Evolutionary conservation across 37 sponge, comb jelly and placozoan species (phyloP), one percentile per base, ranked within the genome.

Genomic region (Hexactinellida sp.): DNA sequence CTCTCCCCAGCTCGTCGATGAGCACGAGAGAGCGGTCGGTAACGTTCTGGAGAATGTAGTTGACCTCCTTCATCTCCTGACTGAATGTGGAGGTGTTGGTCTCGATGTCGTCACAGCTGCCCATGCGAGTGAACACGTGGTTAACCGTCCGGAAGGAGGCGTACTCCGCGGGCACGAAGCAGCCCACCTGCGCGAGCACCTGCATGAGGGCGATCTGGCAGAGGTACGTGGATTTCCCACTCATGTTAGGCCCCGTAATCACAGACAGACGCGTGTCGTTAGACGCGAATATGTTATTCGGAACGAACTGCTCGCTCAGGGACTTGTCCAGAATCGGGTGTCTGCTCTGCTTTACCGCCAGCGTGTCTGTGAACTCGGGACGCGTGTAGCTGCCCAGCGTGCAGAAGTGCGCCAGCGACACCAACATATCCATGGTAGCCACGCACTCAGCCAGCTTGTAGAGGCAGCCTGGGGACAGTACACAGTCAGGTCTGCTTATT

Each of bases 211-310:
- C 94, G 37, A 96, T 82, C 88, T 96, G 94, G 55, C 90, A 92
- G 54, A 96, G 85, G 87, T 94, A 91, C 0, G 91, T 91, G 1
- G 93, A 90, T 82, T 92, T 95, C 19, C 93, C 95, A 89, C 93
- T 93, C 97, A 95, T 97, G 41, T 94, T 95, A 24, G 98, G 98
- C 37, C 99, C 99, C 83, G 96, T 99, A 13, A 99, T 90, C 36
- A 99, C 89, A 28, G 88, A 82, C 84, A 99, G 94, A 84, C 94
- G 92, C 55, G 84, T 88, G 30, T 92, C 92, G 35, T 76, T 54
- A 35, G 94, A 94, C 28, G 93, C 92, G 85, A 90, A 96, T 9
- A 87, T 83, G 83, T 93, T 96, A 54, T 96, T 96, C 38, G 96
- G 91, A 23, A 96, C 90, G 13, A 86, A 89, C 9, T 86, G 83